Percentiles rank a stretch among this genome's conserved stretches.
These are phyloP conservation scores for Trachythela sp. DNA, from an alignment of 64 coral and sea anemone genomes.

Conservation along the genomic window DNA sequence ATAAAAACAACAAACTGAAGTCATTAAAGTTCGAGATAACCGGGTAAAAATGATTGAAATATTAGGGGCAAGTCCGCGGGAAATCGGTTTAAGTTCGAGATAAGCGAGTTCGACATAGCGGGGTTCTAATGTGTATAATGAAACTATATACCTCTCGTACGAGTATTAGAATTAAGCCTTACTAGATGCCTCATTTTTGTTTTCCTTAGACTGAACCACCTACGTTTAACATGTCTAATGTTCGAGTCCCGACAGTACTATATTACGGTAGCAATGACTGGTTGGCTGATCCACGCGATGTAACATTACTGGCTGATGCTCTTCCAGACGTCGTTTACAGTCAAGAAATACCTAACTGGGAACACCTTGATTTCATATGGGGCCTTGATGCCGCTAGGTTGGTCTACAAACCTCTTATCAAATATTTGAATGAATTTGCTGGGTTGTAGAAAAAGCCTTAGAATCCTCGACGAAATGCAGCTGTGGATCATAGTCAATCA, in stretches of 20 bases:
- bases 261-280: not conserved
- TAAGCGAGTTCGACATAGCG: no score
- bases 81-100: no score
- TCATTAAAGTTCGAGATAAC: no score
- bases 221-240: not conserved
- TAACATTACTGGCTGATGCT: not conserved
- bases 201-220: not conserved
- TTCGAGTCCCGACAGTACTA: not conserved
- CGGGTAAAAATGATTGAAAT: no score
- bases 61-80: no score
- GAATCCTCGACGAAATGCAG: no score
- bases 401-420: not conserved
- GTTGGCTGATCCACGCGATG: not conserved
- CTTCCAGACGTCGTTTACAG: not conserved
- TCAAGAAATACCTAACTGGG: slow-evolving; percentile 1
- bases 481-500: no score
- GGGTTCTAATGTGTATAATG: no score
- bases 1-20: no score
- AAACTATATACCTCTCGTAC: no score
- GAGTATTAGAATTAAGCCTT: no score
- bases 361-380: slow-evolving; percentile 17
- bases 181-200: no score
- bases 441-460: not conserved
- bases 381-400: not conserved
- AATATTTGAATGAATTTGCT: not conserved